phyloP scores from a whole-genome alignment of 2,797 vertebrate genomes.

The Phaenicophaeus curvirostris region DNA sequence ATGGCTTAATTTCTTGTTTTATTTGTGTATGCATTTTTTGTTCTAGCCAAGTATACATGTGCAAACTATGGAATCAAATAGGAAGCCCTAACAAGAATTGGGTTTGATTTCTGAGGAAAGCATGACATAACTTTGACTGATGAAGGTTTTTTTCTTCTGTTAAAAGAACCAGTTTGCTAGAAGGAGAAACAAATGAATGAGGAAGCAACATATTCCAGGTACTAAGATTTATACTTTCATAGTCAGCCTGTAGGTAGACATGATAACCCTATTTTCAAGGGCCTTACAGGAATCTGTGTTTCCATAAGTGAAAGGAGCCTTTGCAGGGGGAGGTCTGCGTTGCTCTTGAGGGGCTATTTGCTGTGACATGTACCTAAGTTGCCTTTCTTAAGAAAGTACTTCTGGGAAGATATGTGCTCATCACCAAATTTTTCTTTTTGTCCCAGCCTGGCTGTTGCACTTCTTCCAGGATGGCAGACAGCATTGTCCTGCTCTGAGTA shows the following conservation, averaged over 20 bases:
- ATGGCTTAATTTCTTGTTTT: background rate
- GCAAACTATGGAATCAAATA: background rate
- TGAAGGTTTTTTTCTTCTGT: background rate
- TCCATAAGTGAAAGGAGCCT: background rate
- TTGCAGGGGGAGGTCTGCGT: no score
- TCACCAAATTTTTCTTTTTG: no score
- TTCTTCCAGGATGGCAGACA: background rate
- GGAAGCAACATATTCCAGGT: background rate
- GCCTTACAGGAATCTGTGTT: background rate
- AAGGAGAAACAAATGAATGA: background rate
- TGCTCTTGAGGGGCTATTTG: background rate
- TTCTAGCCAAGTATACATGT: background rate
- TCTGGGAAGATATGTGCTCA: accelerated
- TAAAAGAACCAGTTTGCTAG: background rate
- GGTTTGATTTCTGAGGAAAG: background rate
- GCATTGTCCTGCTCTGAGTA: background rate
- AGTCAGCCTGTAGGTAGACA: background rate
- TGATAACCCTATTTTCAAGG: background rate
- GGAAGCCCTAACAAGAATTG: background rate
- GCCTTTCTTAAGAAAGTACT: background rate
- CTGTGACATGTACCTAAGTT: background rate
- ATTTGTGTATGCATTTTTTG: background rate
- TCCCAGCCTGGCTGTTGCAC: background rate
- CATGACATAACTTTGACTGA: background rate
- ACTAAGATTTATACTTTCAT: background rate